Percentiles rank a stretch among this genome's conserved stretches.
phyloP scores from a whole-genome alignment of 2,113 vertebrate species.

The Anarrhichthys ocellatus region DNA sequence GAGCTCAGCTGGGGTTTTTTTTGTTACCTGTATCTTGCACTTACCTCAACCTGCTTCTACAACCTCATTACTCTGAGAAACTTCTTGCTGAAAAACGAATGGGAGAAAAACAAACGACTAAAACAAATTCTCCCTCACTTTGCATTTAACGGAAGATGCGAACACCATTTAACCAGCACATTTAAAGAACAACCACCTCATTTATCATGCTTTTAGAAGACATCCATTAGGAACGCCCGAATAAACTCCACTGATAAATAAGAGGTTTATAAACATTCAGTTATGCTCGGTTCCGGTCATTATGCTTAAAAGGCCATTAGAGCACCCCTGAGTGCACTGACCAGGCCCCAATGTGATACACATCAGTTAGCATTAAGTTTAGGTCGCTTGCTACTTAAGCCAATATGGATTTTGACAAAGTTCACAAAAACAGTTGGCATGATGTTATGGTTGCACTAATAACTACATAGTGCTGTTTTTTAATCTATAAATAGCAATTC shows the following conservation, averaged over 20 bases:
- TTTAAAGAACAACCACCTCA: conserved; percentile 63
- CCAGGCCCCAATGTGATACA: conserved; percentile 36
- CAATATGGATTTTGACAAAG: conserved; percentile 27
- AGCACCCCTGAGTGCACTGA: conserved; percentile 48
- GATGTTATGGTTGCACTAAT: background rate
- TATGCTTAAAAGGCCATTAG: conserved; percentile 75
- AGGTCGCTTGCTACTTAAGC: conserved; percentile 22
- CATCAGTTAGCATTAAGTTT: conserved; percentile 53
- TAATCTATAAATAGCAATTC: background rate
- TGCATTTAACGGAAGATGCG: conserved; percentile 42
- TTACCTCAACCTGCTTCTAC: conserved; percentile 9
- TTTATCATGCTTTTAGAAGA: conserved; percentile 58
- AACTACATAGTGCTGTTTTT: background rate
- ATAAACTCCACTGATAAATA: conserved; percentile 62
- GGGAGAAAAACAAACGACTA: conserved; percentile 42
- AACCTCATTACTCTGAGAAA: conserved; percentile 18
- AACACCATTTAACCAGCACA: conserved; percentile 50
- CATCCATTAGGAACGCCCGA: conserved; percentile 62
- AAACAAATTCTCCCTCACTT: conserved; percentile 40
- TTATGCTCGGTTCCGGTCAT: conserved; percentile 66
- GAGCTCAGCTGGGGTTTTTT: background rate
- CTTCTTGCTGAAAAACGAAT: conserved; percentile 39
- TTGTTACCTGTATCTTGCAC: background rate
- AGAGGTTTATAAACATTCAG: conserved; percentile 68
- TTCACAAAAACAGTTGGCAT: conserved; percentile 22